phyloP scores from a whole-genome alignment of 2,888 invertebrate genomes.

The Trissolcus brochymenae region DNA sequence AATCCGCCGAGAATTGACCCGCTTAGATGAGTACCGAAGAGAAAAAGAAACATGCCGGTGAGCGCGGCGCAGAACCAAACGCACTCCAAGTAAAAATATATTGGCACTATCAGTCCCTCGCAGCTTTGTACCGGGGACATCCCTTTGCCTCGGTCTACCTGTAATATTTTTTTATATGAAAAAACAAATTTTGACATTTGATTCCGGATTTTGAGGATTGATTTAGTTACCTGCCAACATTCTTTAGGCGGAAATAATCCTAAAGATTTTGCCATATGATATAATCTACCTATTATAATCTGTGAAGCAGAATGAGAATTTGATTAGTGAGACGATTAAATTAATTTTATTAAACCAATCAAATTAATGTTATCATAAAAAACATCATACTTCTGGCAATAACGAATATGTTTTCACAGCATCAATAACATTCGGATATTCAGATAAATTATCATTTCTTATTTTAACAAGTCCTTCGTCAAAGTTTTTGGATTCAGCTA shows the following conservation, averaged over 20 bases:
- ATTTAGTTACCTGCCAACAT: constrained; percentile 75
- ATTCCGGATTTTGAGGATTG: constrained; percentile 1
- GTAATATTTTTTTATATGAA: constrained; percentile 1
- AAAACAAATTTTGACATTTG: too few species aligned
- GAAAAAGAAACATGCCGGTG: constrained; percentile 83
- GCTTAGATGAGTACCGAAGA: constrained; percentile 83
- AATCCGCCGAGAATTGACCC: constrained; percentile 85
- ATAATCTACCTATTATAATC: constrained; percentile 77
- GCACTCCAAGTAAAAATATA: constrained; percentile 88
- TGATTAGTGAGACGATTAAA: neutral
- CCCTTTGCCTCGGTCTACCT: constrained; percentile 81
- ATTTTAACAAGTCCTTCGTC: constrained; percentile 81
- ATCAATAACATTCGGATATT: constrained; percentile 89
- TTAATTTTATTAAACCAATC: too few species aligned
- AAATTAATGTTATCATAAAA: too few species aligned
- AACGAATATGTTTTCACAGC: constrained; percentile 89
- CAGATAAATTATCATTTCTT: constrained; percentile 86
- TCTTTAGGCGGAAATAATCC: constrained; percentile 65
- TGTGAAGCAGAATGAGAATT: constrained; percentile 57
- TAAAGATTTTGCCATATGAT: constrained; percentile 76
- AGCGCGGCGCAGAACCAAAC: constrained; percentile 86
- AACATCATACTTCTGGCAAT: constrained; percentile 84
- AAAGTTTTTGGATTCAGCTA: constrained; percentile 83
- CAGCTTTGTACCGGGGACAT: constrained; percentile 83
- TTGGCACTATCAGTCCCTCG: constrained; percentile 87